Percentiles rank a stretch among this genome's conserved stretches.
These are phyloP conservation scores for Carduelis carduelis DNA, from an alignment of 2,797 vertebrate species.

Conservation along the genomic window DNA sequence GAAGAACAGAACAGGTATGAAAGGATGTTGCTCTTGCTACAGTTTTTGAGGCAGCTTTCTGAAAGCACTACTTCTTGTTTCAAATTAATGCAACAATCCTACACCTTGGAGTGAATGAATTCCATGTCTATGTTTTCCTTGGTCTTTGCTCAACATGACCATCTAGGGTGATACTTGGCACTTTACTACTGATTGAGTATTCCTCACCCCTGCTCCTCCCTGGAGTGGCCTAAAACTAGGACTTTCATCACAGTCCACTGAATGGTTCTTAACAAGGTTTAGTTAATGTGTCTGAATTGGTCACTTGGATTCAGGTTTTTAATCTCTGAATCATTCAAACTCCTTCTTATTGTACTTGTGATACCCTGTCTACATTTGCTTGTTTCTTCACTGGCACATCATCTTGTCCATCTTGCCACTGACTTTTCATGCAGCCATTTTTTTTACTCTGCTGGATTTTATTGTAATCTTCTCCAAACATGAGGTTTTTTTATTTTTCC, in stretches of 20 bases:
- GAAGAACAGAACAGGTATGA: constrained; percentile 94
- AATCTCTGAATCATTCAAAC: not conserved
- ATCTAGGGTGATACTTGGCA: not conserved
- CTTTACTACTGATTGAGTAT: not conserved
- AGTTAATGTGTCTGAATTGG: not conserved
- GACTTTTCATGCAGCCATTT: not conserved
- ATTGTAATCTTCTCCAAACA: not conserved
- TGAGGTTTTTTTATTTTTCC: not conserved
- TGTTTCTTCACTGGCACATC: not conserved
- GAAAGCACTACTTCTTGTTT: not conserved
- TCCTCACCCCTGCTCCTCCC: not conserved
- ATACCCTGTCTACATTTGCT: not conserved
- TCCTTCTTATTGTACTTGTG: not conserved
- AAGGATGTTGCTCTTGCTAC: not conserved
- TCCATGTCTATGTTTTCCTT: not conserved
- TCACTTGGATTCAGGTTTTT: not conserved
- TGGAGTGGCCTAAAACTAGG: not conserved
- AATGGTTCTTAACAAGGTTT: not conserved
- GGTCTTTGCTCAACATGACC: not conserved
- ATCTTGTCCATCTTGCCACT: not conserved
- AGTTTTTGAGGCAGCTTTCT: not conserved
- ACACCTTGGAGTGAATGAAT: not conserved
- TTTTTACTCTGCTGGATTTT: not conserved
- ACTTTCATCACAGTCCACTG: not conserved
- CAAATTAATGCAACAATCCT: not conserved